A percentile compares a stretch with the other conserved stretches of the same genome.
Evolutionary conservation across 2,888 invertebrate species (phyloP).

Genomic region (Dioctria rufipes): DNA sequence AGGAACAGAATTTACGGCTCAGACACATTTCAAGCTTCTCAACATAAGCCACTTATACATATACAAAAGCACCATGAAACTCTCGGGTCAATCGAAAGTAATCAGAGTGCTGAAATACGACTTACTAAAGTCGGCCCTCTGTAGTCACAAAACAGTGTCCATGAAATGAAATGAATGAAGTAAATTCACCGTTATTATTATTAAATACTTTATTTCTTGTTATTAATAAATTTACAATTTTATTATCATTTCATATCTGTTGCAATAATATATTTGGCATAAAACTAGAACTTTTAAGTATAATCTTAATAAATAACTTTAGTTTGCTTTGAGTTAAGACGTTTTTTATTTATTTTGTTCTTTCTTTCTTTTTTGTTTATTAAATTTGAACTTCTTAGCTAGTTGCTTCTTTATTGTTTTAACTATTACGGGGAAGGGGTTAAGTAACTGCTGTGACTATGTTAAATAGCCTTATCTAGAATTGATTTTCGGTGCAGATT

Average conservation of each 20-base stretch:
- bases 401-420: conserved; percentile 37
- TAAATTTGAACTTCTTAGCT: conserved; percentile 43
- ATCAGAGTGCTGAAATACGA: too few relatives aligned
- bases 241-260: conserved; percentile 15
- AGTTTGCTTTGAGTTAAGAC: conserved; percentile 50
- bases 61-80: too few relatives aligned
- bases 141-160: neutral
- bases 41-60: too few relatives aligned
- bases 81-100: too few relatives aligned
- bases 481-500: conserved; percentile 49
- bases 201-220: conserved; percentile 31
- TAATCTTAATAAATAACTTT: conserved; percentile 51
- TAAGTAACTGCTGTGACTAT: conserved; percentile 47
- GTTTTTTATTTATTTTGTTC: conserved; percentile 14
- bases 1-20: too few relatives aligned
- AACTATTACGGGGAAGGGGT: conserved; percentile 11
- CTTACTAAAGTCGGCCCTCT: too few relatives aligned
- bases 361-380: neutral
- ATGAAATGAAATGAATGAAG: neutral
- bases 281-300: conserved; percentile 50
- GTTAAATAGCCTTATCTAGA: conserved; percentile 22
- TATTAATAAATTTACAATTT: conserved; percentile 37
- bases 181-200: neutral
- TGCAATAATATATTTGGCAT: conserved; percentile 43
- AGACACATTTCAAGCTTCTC: too few relatives aligned